A percentile compares a stretch with the other conserved stretches of the same genome.
phyloP scores from a whole-genome alignment of 2,113 vertebrate genomes.

The Callionymus lyra region DNA sequence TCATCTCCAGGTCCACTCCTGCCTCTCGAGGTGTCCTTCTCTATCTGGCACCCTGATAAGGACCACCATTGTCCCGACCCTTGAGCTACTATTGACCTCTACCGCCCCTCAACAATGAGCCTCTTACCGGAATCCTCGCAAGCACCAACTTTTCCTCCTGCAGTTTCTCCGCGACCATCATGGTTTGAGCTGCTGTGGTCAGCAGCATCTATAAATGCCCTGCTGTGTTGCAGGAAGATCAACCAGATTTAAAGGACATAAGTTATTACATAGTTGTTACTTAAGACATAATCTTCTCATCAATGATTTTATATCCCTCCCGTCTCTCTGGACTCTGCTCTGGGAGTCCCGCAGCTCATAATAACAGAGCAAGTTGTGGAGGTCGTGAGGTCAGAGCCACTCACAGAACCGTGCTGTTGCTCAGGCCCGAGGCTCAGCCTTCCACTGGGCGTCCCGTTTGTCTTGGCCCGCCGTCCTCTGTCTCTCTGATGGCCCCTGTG shows the following conservation, averaged over 20 bases:
- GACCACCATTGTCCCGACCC: slow-evolving; percentile 32
- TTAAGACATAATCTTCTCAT: too few relatives aligned
- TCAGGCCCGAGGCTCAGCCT: slow-evolving; percentile 44
- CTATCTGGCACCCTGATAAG: slow-evolving; percentile 34
- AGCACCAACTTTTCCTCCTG: slow-evolving; percentile 8
- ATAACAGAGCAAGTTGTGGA: slow-evolving; percentile 49
- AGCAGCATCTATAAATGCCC: slow-evolving; percentile 47
- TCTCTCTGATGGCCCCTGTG: slow-evolving; percentile 54
- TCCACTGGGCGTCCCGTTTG: slow-evolving; percentile 52
- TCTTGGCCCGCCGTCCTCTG: slow-evolving; percentile 57
- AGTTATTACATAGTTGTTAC: too few relatives aligned
- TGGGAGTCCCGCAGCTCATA: slow-evolving; percentile 30
- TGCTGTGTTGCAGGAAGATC: slow-evolving; percentile 8
- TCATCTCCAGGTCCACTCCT: slow-evolving; percentile 2
- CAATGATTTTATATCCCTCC: too few relatives aligned
- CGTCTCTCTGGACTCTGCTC: slow-evolving; percentile 14
- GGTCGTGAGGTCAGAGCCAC: slow-evolving; percentile 35
- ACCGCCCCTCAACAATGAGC: slow-evolving; percentile 13
- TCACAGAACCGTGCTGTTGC: slow-evolving; percentile 44
- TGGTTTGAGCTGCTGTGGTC: slow-evolving; percentile 24
- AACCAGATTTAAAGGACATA: slow-evolving; percentile 2
- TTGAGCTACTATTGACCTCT: slow-evolving; percentile 31
- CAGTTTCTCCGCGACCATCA: slow-evolving; percentile 4
- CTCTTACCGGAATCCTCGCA: slow-evolving; percentile 18
- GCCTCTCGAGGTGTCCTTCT: slow-evolving; percentile 1